A percentile compares a stretch with the other conserved stretches of the same genome.
Evolutionary conservation across 2,888 invertebrate species (phyloP).

Genomic region (Sabatieria punctata): DNA sequence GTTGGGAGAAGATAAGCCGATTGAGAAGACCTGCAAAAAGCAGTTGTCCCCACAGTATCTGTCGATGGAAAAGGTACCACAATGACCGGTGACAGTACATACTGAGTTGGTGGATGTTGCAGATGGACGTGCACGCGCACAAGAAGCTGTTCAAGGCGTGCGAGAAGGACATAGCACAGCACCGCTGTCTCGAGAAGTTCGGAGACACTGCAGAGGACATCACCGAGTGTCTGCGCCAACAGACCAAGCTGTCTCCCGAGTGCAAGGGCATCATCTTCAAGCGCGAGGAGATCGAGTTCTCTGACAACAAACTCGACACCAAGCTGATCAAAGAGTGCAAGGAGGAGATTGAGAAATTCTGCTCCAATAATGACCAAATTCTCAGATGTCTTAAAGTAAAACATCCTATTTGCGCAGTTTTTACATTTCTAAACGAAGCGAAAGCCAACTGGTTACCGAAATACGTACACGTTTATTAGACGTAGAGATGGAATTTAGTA

Average conservation of each 20-base stretch:
- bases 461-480: too few relatives aligned
- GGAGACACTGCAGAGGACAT: too few relatives aligned
- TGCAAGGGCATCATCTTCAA: conserved; percentile 36
- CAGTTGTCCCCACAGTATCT: conserved; percentile 76
- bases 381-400: conserved; percentile 1
- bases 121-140: background rate
- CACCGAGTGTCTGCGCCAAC: conserved; percentile 34
- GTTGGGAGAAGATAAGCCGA: conserved; percentile 46
- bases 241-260: conserved; percentile 14
- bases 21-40: conserved; percentile 71
- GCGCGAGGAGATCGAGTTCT: conserved; percentile 34
- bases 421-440: too few relatives aligned
- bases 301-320: conserved; percentile 31
- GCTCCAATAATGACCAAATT: background rate
- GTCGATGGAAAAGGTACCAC: conserved; percentile 42
- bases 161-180: conserved; percentile 4
- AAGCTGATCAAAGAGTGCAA: conserved; percentile 18
- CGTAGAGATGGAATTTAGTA: too few relatives aligned
- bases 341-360: conserved; percentile 2
- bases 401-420: background rate
- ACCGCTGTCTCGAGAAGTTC: conserved; percentile 4
- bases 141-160: conserved; percentile 1
- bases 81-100: background rate
- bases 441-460: too few relatives aligned
- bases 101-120: background rate